phyloP scores from a whole-genome alignment of 2,113 vertebrate species.

The Sinocyclocheilus anshuiensis region DNA sequence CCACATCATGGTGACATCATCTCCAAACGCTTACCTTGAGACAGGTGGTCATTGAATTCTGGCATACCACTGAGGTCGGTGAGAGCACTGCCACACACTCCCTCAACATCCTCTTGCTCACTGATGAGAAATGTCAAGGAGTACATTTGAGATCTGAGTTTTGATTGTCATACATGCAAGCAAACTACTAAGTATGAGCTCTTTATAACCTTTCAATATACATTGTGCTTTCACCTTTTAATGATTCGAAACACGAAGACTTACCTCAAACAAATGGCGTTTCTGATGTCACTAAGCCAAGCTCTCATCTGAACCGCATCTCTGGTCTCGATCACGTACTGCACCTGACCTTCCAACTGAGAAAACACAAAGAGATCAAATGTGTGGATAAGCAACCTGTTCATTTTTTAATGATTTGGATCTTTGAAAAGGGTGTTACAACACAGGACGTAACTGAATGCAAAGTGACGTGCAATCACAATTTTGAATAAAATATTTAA shows the following conservation, averaged over 20 bases:
- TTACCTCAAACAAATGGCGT: conserved; percentile 86
- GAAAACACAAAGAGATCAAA: not conserved
- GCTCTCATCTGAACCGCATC: conserved; percentile 88
- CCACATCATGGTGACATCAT: conserved; percentile 34
- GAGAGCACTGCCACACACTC: conserved; percentile 75
- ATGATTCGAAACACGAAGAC: not conserved
- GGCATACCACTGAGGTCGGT: conserved; percentile 77
- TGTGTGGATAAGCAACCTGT: not conserved
- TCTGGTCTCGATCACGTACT: conserved; percentile 87
- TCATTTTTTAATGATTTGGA: not conserved
- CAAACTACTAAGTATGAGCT: not conserved
- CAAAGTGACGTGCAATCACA: not conserved
- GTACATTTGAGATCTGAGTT: not conserved
- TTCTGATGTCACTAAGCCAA: conserved; percentile 90
- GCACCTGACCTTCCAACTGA: conserved; percentile 81
- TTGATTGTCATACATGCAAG: not conserved
- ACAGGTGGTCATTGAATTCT: conserved; percentile 82
- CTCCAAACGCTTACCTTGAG: conserved; percentile 76
- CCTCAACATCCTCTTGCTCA: conserved; percentile 79
- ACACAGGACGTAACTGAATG: not conserved
- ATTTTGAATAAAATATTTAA: not conserved
- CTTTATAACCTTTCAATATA: not conserved
- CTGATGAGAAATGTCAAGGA: conserved; percentile 56
- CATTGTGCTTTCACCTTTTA: not conserved
- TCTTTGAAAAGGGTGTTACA: not conserved